These are phyloP conservation scores for Okapia johnstoni DNA, from an alignment of 2,113 vertebrate genomes.

Conservation along the genomic window DNA sequence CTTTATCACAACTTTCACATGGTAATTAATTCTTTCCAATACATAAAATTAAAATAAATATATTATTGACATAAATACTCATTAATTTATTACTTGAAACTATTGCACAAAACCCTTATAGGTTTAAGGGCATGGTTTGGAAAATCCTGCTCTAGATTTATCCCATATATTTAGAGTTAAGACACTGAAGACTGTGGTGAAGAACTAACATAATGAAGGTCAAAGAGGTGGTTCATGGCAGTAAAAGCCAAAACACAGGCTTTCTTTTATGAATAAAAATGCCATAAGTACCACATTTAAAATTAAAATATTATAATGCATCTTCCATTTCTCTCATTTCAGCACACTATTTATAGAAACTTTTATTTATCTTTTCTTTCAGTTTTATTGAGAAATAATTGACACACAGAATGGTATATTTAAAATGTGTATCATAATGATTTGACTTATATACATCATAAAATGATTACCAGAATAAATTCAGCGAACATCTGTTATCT, in stretches of 20 bases:
- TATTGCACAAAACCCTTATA: neutral
- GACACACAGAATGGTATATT: neutral
- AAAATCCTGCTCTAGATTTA: neutral
- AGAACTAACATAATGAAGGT: neutral
- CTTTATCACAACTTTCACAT: neutral
- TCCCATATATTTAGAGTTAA: neutral
- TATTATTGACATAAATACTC: neutral
- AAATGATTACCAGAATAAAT: neutral
- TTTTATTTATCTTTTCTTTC: neutral
- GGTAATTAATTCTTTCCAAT: neutral
- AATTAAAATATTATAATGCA: neutral
- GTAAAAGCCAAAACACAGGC: neutral
- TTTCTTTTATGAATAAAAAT: neutral
- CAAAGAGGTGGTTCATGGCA: neutral
- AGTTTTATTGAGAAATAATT: neutral
- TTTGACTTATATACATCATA: neutral
- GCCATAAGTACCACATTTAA: neutral
- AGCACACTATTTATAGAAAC: neutral
- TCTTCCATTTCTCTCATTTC: neutral
- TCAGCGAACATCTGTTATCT: neutral
- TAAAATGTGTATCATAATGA: neutral
- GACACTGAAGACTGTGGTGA: neutral
- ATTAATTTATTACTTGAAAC: neutral
- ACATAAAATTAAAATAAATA: neutral
- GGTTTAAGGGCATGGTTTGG: neutral